Evolutionary conservation across 2,797 vertebrate species (phyloP).

Genomic region (Ibycter americanus): DNA sequence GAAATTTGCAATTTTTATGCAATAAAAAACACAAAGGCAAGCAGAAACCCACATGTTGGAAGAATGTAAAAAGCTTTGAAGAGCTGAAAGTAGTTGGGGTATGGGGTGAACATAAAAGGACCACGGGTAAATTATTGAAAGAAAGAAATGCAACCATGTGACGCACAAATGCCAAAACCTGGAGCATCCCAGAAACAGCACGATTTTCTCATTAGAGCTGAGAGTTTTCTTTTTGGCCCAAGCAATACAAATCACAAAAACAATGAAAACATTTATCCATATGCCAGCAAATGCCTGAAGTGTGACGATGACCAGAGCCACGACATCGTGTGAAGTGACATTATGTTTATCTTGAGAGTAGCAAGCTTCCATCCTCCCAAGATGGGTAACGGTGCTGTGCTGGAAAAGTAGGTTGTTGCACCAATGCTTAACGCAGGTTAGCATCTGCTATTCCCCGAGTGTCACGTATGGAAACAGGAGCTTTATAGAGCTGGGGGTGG

Average conservation of each 20-base stretch:
- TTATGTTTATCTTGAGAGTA: background rate
- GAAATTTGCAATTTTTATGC: slow-evolving; percentile 59
- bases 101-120: accelerated
- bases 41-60: slow-evolving; percentile 36
- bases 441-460: background rate
- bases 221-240: background rate
- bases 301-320: accelerated
- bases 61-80: background rate
- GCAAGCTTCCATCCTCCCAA: background rate
- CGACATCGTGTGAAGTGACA: accelerated
- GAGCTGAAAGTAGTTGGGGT: accelerated
- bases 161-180: background rate
- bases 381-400: background rate
- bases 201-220: slow-evolving; percentile 8
- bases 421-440: background rate
- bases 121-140: background rate
- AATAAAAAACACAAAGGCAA: slow-evolving; percentile 61
- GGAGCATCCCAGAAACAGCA: background rate
- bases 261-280: slow-evolving; percentile 53
- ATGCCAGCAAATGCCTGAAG: background rate
- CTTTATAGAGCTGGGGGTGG: background rate
- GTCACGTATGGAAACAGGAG: background rate
- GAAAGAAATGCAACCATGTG: background rate
- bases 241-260: background rate
- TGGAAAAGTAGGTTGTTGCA: background rate